Evolutionary conservation across 2,888 invertebrate genomes (phyloP).

Genomic region (Standfussiana lucernea): DNA sequence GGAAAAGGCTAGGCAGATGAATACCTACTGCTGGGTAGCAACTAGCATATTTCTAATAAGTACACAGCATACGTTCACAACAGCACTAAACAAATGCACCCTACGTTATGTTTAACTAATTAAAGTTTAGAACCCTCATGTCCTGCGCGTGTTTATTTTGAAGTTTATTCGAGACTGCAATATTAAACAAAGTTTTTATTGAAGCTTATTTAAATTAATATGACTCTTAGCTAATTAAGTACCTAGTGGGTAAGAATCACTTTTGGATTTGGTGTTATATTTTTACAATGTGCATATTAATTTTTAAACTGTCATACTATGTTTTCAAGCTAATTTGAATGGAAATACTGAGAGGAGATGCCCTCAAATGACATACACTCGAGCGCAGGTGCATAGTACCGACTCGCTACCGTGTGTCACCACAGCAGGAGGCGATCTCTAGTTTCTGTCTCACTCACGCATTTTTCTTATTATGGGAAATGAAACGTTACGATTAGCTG

Average conservation of each 20-base stretch:
- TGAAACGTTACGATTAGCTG: too few species aligned
- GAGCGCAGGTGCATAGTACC: too few species aligned
- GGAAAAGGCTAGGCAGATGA: too few species aligned
- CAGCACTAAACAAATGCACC: conserved; percentile 16
- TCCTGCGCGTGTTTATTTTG: background rate
- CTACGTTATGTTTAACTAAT: conserved; percentile 5
- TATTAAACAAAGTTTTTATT: background rate
- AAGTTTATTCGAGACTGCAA: conserved; percentile 7
- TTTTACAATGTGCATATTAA: background rate
- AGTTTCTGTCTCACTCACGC: too few species aligned
- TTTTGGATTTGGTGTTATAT: background rate
- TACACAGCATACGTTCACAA: too few species aligned
- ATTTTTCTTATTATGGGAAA: too few species aligned
- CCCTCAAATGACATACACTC: too few species aligned
- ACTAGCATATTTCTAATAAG: background rate
- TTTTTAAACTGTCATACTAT: too few species aligned
- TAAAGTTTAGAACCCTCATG: conserved; percentile 16
- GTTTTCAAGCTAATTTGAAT: too few species aligned
- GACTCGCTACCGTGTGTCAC: too few species aligned
- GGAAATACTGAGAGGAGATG: too few species aligned
- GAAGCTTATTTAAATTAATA: background rate
- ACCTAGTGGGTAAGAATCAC: background rate
- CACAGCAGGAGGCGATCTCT: too few species aligned
- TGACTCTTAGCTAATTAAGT: background rate
- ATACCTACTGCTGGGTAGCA: background rate